Base-by-base conservation (phyloP, 2,797 vertebrate species). In the Podarcis siculus region DNA sequence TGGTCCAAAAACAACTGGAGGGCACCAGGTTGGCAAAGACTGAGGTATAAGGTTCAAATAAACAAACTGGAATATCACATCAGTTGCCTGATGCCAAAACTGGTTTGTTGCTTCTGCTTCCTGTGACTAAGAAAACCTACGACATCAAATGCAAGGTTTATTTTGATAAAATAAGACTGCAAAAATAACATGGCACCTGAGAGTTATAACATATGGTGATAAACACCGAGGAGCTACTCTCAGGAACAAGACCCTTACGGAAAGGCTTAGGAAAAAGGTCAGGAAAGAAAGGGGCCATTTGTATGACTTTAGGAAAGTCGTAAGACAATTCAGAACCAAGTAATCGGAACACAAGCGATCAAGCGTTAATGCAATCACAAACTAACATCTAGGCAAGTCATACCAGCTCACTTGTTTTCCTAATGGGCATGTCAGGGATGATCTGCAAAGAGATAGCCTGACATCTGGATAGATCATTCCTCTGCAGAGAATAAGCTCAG, bases 111-210 rank as follows among this genome's bases (percentile, higher is more conserved):
- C 1, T 17, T 23, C 83, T 86, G 39, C 19, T 2, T 82, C 67
- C 80, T 71, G 83, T 64, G 86, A 80, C 75, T 79, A 79, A 37
- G 30, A 77, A 92, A 88, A 39, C 73, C 3, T 89, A 23, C 32
- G 86, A 73, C 39, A 45, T 71, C 0, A 0, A 23, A 75, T 72
- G 71, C 0, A 86, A 79, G 81, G 66, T 89, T 90, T 42, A 19
- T 58, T 89, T 71, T 39, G 73, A 76, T 87, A 88, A 90, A 91
- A 23, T 8, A 85, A 55, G n/a, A 72, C 27, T 19, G 1, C 23
- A 92, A 39, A 58, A 35, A 89, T 76, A 90, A 89, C 78, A 39
- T 39, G 78, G 73, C 45, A 79, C 83, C 4, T 79, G 21, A 83
- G 5, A 66, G 23, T 67, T 67, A 84, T 0, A 25, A 88, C 25